Evolutionary conservation across 1,140 invertebrate species (phyloP).

Genomic region (Drosophila ironensis): DNA sequence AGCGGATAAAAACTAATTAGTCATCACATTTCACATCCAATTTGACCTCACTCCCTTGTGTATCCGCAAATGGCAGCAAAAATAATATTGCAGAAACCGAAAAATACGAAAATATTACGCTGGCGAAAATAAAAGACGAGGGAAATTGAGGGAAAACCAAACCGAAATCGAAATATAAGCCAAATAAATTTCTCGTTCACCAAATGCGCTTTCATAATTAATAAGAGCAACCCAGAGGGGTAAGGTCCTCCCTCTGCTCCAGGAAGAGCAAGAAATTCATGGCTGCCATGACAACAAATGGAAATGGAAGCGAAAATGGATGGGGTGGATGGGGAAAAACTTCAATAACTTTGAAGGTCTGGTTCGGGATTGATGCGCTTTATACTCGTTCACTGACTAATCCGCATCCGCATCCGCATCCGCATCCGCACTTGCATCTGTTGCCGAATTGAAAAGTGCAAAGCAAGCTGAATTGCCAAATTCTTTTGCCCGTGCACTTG

Average conservation of each 20-base stretch:
- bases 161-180: conserved; percentile 72
- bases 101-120: neutral
- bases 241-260: neutral
- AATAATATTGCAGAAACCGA: conserved; percentile 23
- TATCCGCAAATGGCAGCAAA: conserved; percentile 24
- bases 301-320: conserved; percentile 36
- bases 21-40: conserved; percentile 77
- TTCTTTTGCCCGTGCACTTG: neutral
- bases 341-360: conserved; percentile 35
- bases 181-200: conserved; percentile 74
- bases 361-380: conserved; percentile 63
- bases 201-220: conserved; percentile 78
- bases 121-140: neutral
- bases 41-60: conserved; percentile 46
- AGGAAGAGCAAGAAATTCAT: neutral
- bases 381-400: conserved; percentile 57
- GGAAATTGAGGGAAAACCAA: conserved; percentile 14
- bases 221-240: conserved; percentile 55
- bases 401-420: conserved; percentile 32
- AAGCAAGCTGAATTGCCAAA: conserved; percentile 33
- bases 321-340: conserved; percentile 3
- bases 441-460: conserved; percentile 59
- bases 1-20: conserved; percentile 71
- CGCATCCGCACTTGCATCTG: neutral
- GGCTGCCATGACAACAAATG: conserved; percentile 30